Conservation (phyloP, 2,888 invertebrate species). For the Hyppa rectilinea region DNA sequence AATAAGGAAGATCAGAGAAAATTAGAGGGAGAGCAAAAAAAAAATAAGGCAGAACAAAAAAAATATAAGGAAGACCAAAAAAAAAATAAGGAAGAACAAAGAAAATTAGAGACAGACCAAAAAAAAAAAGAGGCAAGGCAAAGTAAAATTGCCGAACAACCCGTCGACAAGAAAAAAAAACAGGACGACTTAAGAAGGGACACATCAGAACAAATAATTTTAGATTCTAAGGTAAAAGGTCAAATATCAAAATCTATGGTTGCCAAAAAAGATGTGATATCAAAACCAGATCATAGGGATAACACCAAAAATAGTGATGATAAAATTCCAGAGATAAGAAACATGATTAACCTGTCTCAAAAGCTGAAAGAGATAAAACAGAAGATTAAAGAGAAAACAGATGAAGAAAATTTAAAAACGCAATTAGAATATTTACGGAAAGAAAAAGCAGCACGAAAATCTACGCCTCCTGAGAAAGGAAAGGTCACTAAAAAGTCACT, state of each 20-base stretch:
- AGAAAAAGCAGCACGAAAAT: background rate
- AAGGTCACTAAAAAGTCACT: background rate
- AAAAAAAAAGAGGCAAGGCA: no score
- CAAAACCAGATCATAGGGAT: background rate
- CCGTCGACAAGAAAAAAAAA: no score
- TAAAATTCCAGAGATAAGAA: background rate
- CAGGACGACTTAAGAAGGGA: no score
- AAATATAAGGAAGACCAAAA: no score
- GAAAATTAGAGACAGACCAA: no score
- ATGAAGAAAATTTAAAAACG: background rate
- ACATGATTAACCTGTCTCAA: background rate
- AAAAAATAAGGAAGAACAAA: no score
- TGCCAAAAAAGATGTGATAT: background rate
- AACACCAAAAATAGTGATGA: background rate
- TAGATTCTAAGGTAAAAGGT: background rate
- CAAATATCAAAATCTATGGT: background rate
- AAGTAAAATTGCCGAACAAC: no score
- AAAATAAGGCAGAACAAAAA: no score
- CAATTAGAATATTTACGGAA: background rate
- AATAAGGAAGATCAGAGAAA: no score
- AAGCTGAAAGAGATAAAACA: background rate
- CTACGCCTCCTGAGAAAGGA: background rate
- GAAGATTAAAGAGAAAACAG: background rate
- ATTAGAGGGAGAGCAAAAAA: no score
- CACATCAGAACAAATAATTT: no score